Evolutionary conservation across 2,888 invertebrate genomes (phyloP), one percentile per base, ranked within the genome.

Genomic region (Unio delphinus): DNA sequence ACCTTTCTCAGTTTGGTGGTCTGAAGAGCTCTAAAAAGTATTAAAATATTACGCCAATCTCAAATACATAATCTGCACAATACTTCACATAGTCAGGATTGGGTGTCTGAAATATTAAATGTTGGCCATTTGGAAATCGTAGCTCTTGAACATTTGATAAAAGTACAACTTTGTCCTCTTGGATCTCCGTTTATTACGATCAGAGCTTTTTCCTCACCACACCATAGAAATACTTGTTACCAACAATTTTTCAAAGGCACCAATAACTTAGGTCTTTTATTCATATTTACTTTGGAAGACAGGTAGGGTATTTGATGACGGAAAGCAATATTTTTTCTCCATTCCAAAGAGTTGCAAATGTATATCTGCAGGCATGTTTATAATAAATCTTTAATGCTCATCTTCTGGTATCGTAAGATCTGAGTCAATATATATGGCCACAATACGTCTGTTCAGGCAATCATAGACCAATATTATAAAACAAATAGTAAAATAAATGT

Each of bases 71-170:
- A 28, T 64, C 67, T 7, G 55, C 58, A 60, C 61, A 67, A 59
- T 64, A 64, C 61, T 70, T 67, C 17, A 59, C 59, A 23, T 70
- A 66, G 63, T 70, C 70, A 26, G 66, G 62, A 30, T 66, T 56
- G 18, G 28, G 28, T 28, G 3, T 28, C 28, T 28, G 28, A 28
- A 28, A 28, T 28, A 28, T 28, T 28, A 28, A 28, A 34, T 34
- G 34, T 34, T 34, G 5, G 30, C 5, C 30, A 30, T 4, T 5
- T 30, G 30, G 34, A 34, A 34, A 4, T 30, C 30, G 7, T 7
- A 34, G 45, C 45, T 26, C 63, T 23, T 63, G 17, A 20, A 55
- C n/a, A 3, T 54, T 55, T 63, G 45, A 55, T 28, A 20, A n/a
- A n/a, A 63, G 11, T 34, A 34, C 34, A 34, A n/a, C 26, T 26